Base-by-base conservation (phyloP, 2,888 invertebrate species). In the Venusia cambrica region DNA sequence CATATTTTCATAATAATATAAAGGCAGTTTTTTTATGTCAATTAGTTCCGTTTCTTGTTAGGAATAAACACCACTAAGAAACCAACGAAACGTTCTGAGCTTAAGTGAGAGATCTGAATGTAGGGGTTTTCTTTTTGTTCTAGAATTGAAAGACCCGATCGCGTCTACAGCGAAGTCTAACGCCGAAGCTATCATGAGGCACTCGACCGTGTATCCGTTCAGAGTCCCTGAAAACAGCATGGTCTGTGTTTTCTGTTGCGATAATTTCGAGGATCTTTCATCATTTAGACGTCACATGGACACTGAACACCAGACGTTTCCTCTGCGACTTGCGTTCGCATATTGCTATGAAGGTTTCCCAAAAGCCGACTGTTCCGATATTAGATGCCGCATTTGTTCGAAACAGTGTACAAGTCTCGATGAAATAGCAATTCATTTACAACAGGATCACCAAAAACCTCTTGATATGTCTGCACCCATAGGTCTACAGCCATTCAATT, bases 51-150 rank as follows among this genome's bases (percentile, higher is more conserved):
- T n/a, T n/a, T n/a, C n/a, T n/a, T n/a, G n/a, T n/a, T n/a, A n/a
- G n/a, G n/a, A n/a, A n/a, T n/a, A n/a, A n/a, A n/a, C n/a, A n/a
- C n/a, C n/a, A n/a, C n/a, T n/a, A n/a, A 28, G 5, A 14, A 9
- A 9, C 1, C 2, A 5, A 3, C 5, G 7, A 9, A 17, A 4
- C 12, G 12, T 22, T 30, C 22, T 20, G 29, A 38, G 33, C 39
- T 26, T 13, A 16, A 32, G 28, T 72, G 80, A 19, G 19, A 29
- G 25, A 29, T 26, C 16, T 39, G 30, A 39, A 15, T 30, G 11
- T 12, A 50, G 52, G n/a, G 11, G 73, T 71, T 83, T 83, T 83
- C 75, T 83, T 78, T 84, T 78, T 84, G 83, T 84, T 84, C 73
- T 84, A 84, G 84, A 79, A 60, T 51, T 51, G 53, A 52, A 71